Percentiles rank a stretch among this genome's conserved stretches.
These are phyloP conservation scores for Hemibagrus guttatus DNA, from an alignment of 2,797 vertebrate genomes.

Conservation along the genomic window DNA sequence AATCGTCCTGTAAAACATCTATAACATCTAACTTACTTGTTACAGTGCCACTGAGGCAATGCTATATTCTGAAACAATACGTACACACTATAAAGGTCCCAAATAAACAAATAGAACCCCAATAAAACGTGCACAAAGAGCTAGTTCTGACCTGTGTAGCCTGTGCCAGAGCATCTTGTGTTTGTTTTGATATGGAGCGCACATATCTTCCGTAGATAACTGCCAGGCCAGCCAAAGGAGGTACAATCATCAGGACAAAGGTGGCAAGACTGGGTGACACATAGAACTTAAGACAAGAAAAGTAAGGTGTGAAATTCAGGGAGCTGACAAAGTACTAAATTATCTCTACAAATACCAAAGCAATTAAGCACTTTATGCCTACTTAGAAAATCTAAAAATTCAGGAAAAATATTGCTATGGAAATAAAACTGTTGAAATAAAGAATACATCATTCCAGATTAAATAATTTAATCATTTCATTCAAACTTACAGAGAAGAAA, in stretches of 20 bases:
- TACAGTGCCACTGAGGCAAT: too few relatives aligned
- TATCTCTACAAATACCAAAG: neutral
- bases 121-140: neutral
- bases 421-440: neutral
- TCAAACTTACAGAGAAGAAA: neutral
- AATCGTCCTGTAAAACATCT: too few relatives aligned
- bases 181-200: conserved; percentile 86
- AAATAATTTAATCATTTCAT: neutral
- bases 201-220: conserved; percentile 90
- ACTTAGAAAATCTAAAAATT: neutral
- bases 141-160: conserved; percentile 84
- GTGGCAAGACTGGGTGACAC: conserved; percentile 88
- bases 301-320: neutral
- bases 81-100: too few relatives aligned
- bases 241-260: conserved; percentile 91
- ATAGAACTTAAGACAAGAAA: conserved; percentile 80
- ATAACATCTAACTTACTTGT: too few relatives aligned
- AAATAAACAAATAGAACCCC: neutral
- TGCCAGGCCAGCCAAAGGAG: conserved; percentile 84
- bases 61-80: too few relatives aligned
- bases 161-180: conserved; percentile 93
- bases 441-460: neutral
- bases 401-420: neutral
- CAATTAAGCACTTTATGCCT: neutral
- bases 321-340: neutral